Evolutionary conservation across 2,888 invertebrate species (phyloP).

Genomic region (Molorchus minor): DNA sequence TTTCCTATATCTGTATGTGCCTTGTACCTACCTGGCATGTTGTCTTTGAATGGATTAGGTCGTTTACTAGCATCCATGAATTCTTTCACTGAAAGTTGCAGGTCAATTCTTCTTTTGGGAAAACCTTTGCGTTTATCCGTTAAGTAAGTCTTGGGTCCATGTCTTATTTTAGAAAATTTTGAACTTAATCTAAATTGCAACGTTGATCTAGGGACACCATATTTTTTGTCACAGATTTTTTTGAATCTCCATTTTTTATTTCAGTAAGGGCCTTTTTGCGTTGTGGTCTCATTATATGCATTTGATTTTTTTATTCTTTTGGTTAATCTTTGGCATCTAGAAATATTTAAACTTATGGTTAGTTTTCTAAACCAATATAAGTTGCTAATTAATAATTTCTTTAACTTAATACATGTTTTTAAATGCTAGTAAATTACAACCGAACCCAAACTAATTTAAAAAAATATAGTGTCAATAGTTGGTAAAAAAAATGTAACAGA

Average conservation of each 20-base stretch:
- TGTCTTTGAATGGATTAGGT: constrained; percentile 26
- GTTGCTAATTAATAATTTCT: background rate
- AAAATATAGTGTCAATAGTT: background rate
- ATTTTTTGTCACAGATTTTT: constrained; percentile 17
- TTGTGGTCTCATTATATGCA: constrained; percentile 15
- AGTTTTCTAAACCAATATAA: background rate
- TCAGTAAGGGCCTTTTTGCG: constrained; percentile 16
- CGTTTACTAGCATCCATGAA: constrained; percentile 32
- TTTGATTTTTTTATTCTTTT: background rate
- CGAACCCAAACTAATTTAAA: background rate
- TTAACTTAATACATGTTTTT: background rate
- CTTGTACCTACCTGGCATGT: constrained; percentile 33
- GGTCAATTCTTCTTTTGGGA: constrained; percentile 44
- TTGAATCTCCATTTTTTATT: constrained; percentile 12
- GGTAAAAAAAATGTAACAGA: background rate
- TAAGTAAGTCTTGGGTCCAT: constrained; percentile 30
- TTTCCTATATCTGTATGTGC: constrained; percentile 16
- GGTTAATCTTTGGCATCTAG: constrained; percentile 1
- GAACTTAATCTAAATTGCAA: constrained; percentile 31
- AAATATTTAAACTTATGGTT: too few species aligned
- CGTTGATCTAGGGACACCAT: constrained; percentile 28
- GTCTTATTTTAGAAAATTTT: constrained; percentile 30
- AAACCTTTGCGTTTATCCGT: constrained; percentile 28
- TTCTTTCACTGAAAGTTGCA: constrained; percentile 36
- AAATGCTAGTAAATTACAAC: background rate